Base-by-base conservation (phyloP, 1,140 invertebrate species). In the Batillaria attramentaria region DNA sequence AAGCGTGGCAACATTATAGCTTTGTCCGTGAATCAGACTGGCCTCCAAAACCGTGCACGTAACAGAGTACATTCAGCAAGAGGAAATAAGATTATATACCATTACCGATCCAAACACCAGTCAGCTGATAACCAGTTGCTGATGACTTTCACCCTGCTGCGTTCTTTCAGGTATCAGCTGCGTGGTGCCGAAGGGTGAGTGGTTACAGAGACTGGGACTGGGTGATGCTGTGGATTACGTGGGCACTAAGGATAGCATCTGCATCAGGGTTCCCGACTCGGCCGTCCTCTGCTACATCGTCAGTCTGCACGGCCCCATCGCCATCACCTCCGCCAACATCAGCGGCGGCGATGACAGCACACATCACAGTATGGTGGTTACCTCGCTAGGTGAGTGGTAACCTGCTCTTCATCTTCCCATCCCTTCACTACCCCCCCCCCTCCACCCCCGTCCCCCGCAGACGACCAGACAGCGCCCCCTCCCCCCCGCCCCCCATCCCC, bases 281-380 rank as follows among this genome's bases (percentile, higher is more conserved):
- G 82, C 84, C 20, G 84, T 87, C 20, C 77, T 87, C n/a, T 83
- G 84, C 31, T 86, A 87, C 75, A 78, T 87, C 46, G 79, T 84
- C 57, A 81, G 81, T 35, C 43, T 85, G 62, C 81, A 85, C 5
- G 86, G 86, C 33, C 86, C 86, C 18, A 66, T 87, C 28, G 85
- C 86, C 57, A 39, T 87, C 28, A 86, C 84, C 1, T 87, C 86
- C 4, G 86, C 84, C 72, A 87, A 87, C 75, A 81, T 83, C 3
- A 87, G 86, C 50, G 86, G 86, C 0, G 86, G 82, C 60, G 81
- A 83, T 4, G 86, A 87, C 78, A 86, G 85, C 77, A 83, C 83
- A 18, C 86, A 87, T 73, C 86, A 87, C 72, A 79, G 82, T 62
- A 85, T 83, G 79, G 84, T 87, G 24, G 75, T 87, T 41, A 75